These are phyloP conservation scores for Phalangium opilio DNA, from an alignment of 2,888 invertebrate species.

Conservation along the genomic window DNA sequence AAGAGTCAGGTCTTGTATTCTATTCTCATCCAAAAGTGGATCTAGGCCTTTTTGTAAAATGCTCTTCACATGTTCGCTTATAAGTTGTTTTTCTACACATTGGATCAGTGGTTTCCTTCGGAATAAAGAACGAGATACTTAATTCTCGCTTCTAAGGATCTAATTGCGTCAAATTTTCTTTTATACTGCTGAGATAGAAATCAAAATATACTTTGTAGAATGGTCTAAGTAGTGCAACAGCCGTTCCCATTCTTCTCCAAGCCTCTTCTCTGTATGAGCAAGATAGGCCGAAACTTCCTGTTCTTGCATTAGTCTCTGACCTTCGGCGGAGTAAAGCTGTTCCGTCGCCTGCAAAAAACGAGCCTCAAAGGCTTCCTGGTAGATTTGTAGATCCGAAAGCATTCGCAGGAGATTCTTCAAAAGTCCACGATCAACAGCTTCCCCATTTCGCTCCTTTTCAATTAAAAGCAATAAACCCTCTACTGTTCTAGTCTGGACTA, in stretches of 20 bases:
- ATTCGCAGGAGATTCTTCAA: constrained; percentile 86
- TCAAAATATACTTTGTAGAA: constrained; percentile 56
- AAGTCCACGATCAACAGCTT: constrained; percentile 78
- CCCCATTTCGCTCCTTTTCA: constrained; percentile 83
- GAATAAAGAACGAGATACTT: background rate
- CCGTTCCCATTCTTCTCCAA: constrained; percentile 84
- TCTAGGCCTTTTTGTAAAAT: constrained; percentile 88
- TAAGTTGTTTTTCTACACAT: constrained; percentile 80
- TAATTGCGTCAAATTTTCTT: background rate
- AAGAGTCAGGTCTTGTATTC: constrained; percentile 66
- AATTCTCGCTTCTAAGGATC: constrained; percentile 21
- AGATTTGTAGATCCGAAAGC: constrained; percentile 91
- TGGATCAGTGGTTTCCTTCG: constrained; percentile 32
- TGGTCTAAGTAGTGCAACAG: constrained; percentile 85
- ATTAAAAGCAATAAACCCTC: constrained; percentile 83
- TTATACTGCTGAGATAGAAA: background rate
- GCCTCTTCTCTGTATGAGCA: constrained; percentile 83
- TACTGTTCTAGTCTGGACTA: constrained; percentile 82
- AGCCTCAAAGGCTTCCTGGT: constrained; percentile 72
- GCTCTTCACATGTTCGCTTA: constrained; percentile 76
- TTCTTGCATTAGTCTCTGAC: constrained; percentile 81
- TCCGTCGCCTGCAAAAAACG: constrained; percentile 85
- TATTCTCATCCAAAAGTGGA: constrained; percentile 73
- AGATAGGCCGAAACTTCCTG: constrained; percentile 87
- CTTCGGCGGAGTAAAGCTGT: constrained; percentile 81